These are phyloP conservation scores for Standfussiana lucernea DNA, from an alignment of 2,888 invertebrate species.

Conservation along the genomic window DNA sequence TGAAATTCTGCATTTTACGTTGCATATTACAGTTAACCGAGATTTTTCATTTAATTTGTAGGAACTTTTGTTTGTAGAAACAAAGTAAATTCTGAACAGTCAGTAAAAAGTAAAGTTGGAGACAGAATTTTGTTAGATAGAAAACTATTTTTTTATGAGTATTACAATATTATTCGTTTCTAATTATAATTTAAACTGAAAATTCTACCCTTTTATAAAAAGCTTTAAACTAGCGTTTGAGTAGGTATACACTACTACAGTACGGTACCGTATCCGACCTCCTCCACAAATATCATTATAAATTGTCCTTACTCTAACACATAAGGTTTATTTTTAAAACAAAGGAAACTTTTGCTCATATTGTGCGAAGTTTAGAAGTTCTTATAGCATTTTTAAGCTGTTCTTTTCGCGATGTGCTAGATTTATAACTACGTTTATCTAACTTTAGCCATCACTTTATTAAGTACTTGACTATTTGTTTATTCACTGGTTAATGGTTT, in stretches of 20 bases:
- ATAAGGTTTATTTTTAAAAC: slow-evolving; percentile 28
- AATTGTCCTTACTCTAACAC: not conserved
- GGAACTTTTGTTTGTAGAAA: not conserved
- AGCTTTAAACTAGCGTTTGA: too few species aligned
- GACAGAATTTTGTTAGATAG: not conserved
- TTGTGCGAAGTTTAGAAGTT: slow-evolving; percentile 19
- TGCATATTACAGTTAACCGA: slow-evolving; percentile 10
- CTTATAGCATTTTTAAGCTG: slow-evolving; percentile 11
- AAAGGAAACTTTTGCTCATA: not conserved
- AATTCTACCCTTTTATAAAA: not conserved
- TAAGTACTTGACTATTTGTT: not conserved
- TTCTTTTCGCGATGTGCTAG: slow-evolving; percentile 9
- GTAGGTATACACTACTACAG: too few species aligned
- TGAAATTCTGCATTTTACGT: slow-evolving; percentile 19
- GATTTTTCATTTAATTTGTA: slow-evolving; percentile 38
- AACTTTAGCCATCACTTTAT: not conserved
- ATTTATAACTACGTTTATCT: slow-evolving; percentile 13
- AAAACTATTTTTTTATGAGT: not conserved
- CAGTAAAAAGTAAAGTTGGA: not conserved
- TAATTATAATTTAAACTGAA: not conserved
- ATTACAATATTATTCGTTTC: not conserved
- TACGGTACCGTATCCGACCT: too few species aligned
- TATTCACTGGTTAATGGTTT: not conserved
- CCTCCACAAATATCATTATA: slow-evolving; percentile 8
- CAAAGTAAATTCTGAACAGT: too few species aligned